Conservation (phyloP, 1,140 invertebrate species). For the Drosophila murphyi region DNA sequence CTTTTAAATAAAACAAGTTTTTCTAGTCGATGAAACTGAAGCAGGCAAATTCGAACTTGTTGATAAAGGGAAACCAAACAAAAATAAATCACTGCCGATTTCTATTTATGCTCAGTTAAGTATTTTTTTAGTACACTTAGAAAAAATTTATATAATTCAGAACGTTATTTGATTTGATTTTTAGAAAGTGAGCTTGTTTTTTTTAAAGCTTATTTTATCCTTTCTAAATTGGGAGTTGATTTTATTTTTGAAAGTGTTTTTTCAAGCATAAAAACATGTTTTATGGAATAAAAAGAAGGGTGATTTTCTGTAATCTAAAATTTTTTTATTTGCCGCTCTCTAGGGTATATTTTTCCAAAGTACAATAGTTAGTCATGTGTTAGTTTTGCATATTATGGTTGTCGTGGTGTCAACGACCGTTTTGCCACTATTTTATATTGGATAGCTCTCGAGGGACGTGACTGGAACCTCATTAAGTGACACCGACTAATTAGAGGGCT, state of each 20-base stretch:
- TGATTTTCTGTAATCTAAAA: no score
- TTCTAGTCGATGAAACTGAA: no score
- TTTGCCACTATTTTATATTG: conserved; percentile 25
- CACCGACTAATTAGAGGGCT: conserved; percentile 61
- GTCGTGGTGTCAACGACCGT: conserved; percentile 49
- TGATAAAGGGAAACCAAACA: neutral
- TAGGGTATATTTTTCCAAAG: neutral
- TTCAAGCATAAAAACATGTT: no score
- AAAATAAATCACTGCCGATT: conserved; percentile 15
- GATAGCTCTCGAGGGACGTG: conserved; percentile 27
- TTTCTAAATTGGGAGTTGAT: no score
- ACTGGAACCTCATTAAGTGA: conserved; percentile 52
- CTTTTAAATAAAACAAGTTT: no score
- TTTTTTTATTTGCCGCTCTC: no score
- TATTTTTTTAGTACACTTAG: neutral
- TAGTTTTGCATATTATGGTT: neutral
- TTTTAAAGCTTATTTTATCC: neutral
- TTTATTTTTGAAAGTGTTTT: no score
- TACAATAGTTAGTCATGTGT: neutral
- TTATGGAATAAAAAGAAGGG: no score
- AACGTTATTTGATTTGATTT: neutral
- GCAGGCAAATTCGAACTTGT: no score
- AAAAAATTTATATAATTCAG: neutral
- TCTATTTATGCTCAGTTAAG: neutral
- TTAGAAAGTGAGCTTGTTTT: neutral